A percentile compares a stretch with the other conserved stretches of the same genome.
Evolutionary conservation across 2,888 invertebrate species (phyloP).

Genomic region (Mechanitis messenoides): DNA sequence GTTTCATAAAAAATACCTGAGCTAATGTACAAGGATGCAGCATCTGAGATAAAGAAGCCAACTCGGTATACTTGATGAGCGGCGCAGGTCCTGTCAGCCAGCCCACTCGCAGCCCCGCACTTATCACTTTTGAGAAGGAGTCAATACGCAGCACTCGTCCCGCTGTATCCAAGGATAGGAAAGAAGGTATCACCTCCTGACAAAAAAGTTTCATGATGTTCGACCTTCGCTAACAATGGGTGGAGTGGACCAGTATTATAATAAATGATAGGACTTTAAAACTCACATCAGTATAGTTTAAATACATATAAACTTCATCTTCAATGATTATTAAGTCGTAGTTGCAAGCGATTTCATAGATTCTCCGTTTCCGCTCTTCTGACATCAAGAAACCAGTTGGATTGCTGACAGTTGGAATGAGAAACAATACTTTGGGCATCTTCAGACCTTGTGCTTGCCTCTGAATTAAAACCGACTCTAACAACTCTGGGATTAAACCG

Average conservation of each 20-base stretch:
- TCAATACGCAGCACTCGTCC: slow-evolving; percentile 86
- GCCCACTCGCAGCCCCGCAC: slow-evolving; percentile 83
- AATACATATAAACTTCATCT: slow-evolving; percentile 88
- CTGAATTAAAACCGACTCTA: slow-evolving; percentile 75
- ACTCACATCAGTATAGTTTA: slow-evolving; percentile 81
- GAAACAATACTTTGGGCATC: slow-evolving; percentile 84
- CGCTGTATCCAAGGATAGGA: slow-evolving; percentile 84
- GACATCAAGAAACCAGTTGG: slow-evolving; percentile 84
- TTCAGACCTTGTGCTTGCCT: slow-evolving; percentile 58
- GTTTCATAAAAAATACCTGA: slow-evolving; percentile 37
- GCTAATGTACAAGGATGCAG: slow-evolving; percentile 53
- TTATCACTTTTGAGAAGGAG: slow-evolving; percentile 85
- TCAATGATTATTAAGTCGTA: slow-evolving; percentile 87
- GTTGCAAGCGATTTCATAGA: slow-evolving; percentile 84
- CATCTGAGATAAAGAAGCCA: slow-evolving; percentile 84
- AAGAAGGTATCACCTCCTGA: slow-evolving; percentile 78
- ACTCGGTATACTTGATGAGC: slow-evolving; percentile 78
- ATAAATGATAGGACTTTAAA: background rate
- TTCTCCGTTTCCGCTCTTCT: slow-evolving; percentile 79
- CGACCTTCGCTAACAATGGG: no score
- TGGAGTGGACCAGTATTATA: no score
- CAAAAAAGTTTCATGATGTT: background rate
- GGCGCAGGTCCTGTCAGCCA: slow-evolving; percentile 83
- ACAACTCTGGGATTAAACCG: slow-evolving; percentile 79
- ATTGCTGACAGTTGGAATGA: slow-evolving; percentile 86